phyloP scores from a whole-genome alignment of 1,140 invertebrate species.

The Globodera rostochiensis region DNA sequence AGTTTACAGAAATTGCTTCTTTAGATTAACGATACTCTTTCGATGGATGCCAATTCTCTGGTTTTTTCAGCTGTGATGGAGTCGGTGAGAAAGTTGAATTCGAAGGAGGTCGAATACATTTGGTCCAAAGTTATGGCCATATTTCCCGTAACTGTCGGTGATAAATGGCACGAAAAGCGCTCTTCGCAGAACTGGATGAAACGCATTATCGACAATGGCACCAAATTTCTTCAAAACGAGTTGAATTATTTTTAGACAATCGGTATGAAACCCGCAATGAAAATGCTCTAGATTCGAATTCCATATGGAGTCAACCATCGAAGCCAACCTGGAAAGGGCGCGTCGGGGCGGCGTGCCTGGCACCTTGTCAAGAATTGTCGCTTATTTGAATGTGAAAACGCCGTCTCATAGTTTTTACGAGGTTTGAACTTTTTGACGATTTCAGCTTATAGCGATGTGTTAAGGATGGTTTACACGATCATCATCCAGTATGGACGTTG shows the following conservation, averaged over 20 bases:
- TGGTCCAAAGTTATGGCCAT: slow-evolving; percentile 50
- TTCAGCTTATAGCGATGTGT: slow-evolving; percentile 24
- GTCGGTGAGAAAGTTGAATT: slow-evolving; percentile 42
- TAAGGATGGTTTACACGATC: slow-evolving; percentile 43
- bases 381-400: slow-evolving; percentile 51
- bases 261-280: neutral
- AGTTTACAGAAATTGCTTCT: neutral
- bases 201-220: slow-evolving; percentile 39
- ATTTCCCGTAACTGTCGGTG: slow-evolving; percentile 20
- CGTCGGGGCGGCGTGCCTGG: slow-evolving; percentile 52
- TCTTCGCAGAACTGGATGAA: slow-evolving; percentile 43
- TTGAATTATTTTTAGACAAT: slow-evolving; percentile 23
- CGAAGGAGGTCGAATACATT: slow-evolving; percentile 40
- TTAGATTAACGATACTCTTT: slow-evolving; percentile 32
- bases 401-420: slow-evolving; percentile 14
- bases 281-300: slow-evolving; percentile 44
- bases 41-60: neutral
- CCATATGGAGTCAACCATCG: slow-evolving; percentile 49
- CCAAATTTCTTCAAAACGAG: slow-evolving; percentile 47
- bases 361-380: slow-evolving; percentile 46
- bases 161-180: slow-evolving; percentile 37
- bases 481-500: slow-evolving; percentile 48
- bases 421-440: slow-evolving; percentile 4
- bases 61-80: slow-evolving; percentile 31
- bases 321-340: slow-evolving; percentile 47